phyloP scores from a whole-genome alignment of 2,888 invertebrate species.

The Esperia sulphurella region DNA sequence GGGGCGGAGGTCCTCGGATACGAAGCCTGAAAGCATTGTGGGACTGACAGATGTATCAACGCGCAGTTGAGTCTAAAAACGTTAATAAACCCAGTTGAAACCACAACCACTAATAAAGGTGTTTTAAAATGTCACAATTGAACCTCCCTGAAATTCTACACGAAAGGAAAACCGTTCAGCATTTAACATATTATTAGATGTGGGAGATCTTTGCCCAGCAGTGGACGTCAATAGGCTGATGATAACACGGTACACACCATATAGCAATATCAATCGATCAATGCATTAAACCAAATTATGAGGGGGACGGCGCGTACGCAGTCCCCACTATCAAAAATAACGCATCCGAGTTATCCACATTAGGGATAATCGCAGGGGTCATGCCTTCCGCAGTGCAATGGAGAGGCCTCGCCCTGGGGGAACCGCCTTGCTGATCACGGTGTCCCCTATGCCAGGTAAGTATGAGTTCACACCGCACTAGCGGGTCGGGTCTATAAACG shows the following conservation, averaged over 20 bases:
- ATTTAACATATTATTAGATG: no score
- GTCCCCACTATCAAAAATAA: slow-evolving; percentile 13
- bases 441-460: slow-evolving; percentile 8
- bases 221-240: no score
- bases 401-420: slow-evolving; percentile 10
- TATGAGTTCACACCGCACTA: neutral
- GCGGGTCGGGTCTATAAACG: neutral
- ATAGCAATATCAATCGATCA: no score
- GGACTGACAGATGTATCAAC: no score
- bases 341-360: slow-evolving; percentile 14
- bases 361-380: slow-evolving; percentile 13
- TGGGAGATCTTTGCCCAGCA: no score
- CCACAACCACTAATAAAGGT: no score
- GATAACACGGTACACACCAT: no score
- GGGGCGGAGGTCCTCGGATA: slow-evolving; percentile 84
- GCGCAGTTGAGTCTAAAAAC: no score
- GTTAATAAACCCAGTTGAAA: no score
- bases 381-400: slow-evolving; percentile 11
- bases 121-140: no score
- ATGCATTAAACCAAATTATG: neutral
- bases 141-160: no score
- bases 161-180: no score
- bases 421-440: slow-evolving; percentile 11
- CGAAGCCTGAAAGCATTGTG: slow-evolving; percentile 74
- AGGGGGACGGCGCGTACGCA: slow-evolving; percentile 12